phyloP scores from a whole-genome alignment of 35 echinoderm and acorn worm species.

The Ptychodera flava region DNA sequence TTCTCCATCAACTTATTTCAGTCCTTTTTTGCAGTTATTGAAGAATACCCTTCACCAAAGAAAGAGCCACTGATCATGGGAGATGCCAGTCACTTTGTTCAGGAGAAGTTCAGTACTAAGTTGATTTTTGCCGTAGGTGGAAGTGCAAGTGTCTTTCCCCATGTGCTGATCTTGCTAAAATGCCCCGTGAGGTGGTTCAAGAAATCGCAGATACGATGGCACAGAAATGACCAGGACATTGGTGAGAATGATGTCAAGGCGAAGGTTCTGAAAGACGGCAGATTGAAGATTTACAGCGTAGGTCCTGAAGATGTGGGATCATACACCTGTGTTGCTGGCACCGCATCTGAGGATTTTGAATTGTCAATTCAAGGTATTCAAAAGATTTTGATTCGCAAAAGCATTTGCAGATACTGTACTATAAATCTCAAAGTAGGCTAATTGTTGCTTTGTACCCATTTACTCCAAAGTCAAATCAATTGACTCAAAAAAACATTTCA shows the following conservation, averaged over 20 bases:
- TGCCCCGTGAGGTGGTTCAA: not conserved
- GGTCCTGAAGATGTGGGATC: not conserved
- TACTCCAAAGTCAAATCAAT: no score
- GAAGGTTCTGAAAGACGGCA: not conserved
- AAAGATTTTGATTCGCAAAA: no score
- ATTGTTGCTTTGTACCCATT: no score
- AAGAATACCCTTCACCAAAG: no score
- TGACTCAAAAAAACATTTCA: no score
- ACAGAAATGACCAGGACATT: not conserved
- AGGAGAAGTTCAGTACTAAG: not conserved
- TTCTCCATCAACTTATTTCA: no score
- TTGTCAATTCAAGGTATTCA: not conserved
- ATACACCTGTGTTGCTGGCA: not conserved
- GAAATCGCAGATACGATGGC: not conserved
- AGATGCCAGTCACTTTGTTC: not conserved
- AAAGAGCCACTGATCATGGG: not conserved
- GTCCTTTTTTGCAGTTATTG: no score
- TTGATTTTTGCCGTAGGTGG: not conserved
- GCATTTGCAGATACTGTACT: no score
- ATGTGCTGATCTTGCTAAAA: not conserved
- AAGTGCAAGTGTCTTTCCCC: not conserved
- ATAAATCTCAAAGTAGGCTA: no score
- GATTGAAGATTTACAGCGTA: not conserved
- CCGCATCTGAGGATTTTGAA: not conserved
- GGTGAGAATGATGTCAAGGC: not conserved